Conservation (phyloP, 2,113 vertebrate species). For the Vombatus ursinus region DNA sequence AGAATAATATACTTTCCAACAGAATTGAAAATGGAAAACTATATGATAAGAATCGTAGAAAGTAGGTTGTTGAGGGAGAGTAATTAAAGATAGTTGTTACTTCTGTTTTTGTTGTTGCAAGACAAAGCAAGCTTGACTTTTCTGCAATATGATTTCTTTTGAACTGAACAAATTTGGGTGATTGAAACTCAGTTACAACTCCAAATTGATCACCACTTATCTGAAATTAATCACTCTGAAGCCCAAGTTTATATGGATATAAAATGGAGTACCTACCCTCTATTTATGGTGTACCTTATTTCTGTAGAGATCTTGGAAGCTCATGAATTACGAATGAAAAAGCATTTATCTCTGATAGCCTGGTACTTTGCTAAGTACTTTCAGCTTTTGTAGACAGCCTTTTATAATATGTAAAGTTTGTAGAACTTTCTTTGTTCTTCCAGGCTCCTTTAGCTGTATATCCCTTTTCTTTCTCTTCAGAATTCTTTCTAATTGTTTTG, state of each 20-base stretch:
- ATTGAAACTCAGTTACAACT: not conserved
- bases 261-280: not conserved
- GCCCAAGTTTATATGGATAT: not conserved
- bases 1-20: not conserved
- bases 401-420: not conserved
- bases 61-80: not conserved
- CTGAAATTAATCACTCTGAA: not conserved
- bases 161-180: not conserved
- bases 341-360: not conserved
- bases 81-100: not conserved
- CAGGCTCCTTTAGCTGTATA: not conserved
- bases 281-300: not conserved
- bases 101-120: not conserved
- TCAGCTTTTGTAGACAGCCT: not conserved
- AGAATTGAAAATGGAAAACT: not conserved
- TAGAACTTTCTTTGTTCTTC: not conserved
- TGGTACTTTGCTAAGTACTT: not conserved
- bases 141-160: not conserved
- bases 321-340: not conserved
- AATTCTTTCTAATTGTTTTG: not conserved
- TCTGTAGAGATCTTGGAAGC: not conserved
- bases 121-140: not conserved
- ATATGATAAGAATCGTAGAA: not conserved
- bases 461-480: not conserved
- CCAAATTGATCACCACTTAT: not conserved